These are phyloP conservation scores for Drymodes brunneopygia DNA, from an alignment of 2,113 vertebrate genomes.

Conservation along the genomic window DNA sequence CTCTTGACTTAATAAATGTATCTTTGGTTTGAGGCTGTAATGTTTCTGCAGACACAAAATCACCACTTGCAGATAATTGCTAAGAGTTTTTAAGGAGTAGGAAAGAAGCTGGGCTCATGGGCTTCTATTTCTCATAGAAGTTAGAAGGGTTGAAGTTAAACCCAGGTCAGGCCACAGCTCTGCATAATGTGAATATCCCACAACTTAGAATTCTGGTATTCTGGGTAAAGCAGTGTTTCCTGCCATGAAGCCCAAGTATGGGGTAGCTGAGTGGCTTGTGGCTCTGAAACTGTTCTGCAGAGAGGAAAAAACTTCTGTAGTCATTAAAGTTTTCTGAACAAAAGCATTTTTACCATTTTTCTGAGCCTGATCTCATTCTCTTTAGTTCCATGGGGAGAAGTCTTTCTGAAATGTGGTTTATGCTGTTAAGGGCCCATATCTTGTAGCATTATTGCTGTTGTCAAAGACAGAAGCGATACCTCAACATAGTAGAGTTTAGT, in stretches of 20 bases:
- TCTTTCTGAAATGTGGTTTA: neutral
- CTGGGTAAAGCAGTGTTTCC: neutral
- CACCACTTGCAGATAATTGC: neutral
- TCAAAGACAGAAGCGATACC: neutral
- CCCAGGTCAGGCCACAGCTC: neutral
- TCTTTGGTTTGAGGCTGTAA: neutral
- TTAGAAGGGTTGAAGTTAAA: neutral
- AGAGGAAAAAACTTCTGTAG: neutral
- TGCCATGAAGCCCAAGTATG: neutral
- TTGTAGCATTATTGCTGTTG: neutral
- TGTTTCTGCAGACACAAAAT: neutral
- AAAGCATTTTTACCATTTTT: neutral
- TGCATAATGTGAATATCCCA: neutral
- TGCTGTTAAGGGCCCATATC: neutral
- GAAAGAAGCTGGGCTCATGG: neutral
- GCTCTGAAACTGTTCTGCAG: neutral
- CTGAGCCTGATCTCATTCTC: neutral
- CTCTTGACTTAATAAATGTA: neutral
- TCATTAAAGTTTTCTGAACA: neutral
- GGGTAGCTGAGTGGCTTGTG: neutral
- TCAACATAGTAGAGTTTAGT: neutral
- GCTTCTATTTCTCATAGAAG: neutral
- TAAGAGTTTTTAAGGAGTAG: neutral
- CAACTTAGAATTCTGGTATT: neutral
- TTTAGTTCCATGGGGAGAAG: neutral